Conservation (phyloP, 2,113 vertebrate species). For the Rhipidura dahli region DNA sequence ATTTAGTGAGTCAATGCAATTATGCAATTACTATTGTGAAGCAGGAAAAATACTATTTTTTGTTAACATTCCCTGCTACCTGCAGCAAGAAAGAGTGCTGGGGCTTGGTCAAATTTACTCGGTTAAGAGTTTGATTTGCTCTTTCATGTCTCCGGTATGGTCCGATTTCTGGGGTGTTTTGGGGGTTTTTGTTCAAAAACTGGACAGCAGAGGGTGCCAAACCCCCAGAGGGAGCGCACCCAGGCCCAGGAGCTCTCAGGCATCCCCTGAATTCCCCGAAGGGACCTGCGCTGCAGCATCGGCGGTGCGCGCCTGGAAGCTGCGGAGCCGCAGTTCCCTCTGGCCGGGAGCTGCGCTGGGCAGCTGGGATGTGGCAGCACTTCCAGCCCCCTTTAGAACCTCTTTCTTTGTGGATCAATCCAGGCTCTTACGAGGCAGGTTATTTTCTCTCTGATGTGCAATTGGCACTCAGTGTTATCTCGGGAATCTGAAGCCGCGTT, state of each 20-base stretch:
- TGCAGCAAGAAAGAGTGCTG: background rate
- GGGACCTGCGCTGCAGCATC: background rate
- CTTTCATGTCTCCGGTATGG: fast-evolving
- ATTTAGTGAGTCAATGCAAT: background rate
- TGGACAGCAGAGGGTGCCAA: slow-evolving; percentile 61
- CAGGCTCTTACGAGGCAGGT: background rate
- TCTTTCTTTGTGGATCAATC: slow-evolving; percentile 9
- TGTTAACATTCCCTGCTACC: background rate
- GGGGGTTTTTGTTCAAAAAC: background rate
- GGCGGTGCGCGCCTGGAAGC: background rate
- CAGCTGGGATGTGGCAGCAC: background rate
- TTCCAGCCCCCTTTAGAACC: background rate
- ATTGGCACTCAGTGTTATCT: slow-evolving; percentile 22
- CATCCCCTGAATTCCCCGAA: background rate
- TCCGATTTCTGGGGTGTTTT: background rate
- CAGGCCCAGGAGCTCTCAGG: background rate
- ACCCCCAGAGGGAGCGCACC: slow-evolving; percentile 43
- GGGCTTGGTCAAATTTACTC: background rate
- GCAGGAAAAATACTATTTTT: background rate
- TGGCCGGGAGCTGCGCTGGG: background rate
- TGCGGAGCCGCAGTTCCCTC: background rate
- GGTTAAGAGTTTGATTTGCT: background rate
- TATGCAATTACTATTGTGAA: background rate
- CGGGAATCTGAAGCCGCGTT: slow-evolving; percentile 32
- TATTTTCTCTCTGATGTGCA: slow-evolving; percentile 31